Base-by-base conservation (phyloP, 1,140 invertebrate genomes). In the Brachionus calyciflorus region DNA sequence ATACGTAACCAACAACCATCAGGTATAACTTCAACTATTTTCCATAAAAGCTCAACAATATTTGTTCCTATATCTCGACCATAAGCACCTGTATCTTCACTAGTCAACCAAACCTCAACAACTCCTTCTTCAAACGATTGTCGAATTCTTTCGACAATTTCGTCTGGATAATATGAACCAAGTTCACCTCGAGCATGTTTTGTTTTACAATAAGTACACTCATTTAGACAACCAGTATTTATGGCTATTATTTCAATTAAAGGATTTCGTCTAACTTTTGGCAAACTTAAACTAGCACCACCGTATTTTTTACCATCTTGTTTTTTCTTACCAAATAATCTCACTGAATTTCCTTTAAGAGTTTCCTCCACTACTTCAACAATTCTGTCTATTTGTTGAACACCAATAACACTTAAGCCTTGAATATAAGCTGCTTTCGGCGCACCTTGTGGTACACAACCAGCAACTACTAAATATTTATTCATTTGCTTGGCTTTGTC, bases 151-250 rank as follows among this genome's bases (percentile, higher is more conserved):
- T 83, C 83, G 3, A 89, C 85, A 73, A 89, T 87, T 69, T 88
- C 87, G 30, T 87, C 84, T 0, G 92, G 90, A 0, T 90, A 89
- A 86, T 98, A 99, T 83, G 94, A 97, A 0, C 92, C 94, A 1
- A 99, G 83, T 82, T 98, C 92, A 0, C 96, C 96, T 78, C 96
- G 85, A 0, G 96, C 96, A 85, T 96, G 93, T 83, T 98, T 98
- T 0, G 96, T 99, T 85, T 98, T 98, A 81, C 96, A 98, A 82
- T 98, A 99, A 0, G 96, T 98, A 83, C 96, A 99, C 80, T 97
- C 92, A 86, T 99, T 99, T 3, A 99, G 85, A 82, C 96, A 99
- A 0, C 87, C 96, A 1, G 94, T 97, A 83, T 94, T 98, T 14
- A 99, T 96, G 0, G 96, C 90, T 78, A 99, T 96, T 65, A 99